These are phyloP conservation scores for Hemicrepidius hirtus DNA, from an alignment of 2,888 invertebrate genomes.

Conservation along the genomic window DNA sequence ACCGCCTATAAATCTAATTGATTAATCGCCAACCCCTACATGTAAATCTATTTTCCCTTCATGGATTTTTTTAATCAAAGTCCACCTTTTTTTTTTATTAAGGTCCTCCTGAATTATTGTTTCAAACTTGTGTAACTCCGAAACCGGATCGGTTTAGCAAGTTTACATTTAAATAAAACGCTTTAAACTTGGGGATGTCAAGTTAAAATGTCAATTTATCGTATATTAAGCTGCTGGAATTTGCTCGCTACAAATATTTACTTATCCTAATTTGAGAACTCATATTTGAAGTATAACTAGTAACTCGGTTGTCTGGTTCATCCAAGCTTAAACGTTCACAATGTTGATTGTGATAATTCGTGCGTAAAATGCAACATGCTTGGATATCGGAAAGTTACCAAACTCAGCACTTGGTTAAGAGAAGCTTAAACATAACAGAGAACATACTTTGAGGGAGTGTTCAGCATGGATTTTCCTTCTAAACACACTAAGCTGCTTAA, in stretches of 20 bases:
- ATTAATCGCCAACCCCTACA: conserved; percentile 53
- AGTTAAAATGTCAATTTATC: no score
- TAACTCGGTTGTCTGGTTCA: conserved; percentile 6
- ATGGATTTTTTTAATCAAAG: no score
- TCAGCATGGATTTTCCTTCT: neutral
- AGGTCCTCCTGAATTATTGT: no score
- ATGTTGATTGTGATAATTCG: conserved; percentile 28
- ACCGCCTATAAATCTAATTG: conserved; percentile 56
- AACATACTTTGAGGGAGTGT: no score
- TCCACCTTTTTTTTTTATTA: no score
- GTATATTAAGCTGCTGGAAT: neutral
- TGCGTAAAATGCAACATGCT: conserved; percentile 25
- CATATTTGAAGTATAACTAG: conserved; percentile 7
- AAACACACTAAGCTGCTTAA: neutral
- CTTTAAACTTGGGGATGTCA: no score
- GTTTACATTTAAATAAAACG: no score
- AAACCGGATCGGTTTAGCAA: no score
- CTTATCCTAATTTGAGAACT: neutral
- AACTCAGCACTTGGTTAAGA: conserved; percentile 1
- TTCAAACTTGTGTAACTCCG: no score
- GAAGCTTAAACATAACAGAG: neutral
- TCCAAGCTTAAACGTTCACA: conserved; percentile 9
- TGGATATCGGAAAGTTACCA: conserved; percentile 16
- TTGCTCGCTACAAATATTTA: neutral
- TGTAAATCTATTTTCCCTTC: conserved; percentile 48